These are phyloP conservation scores for Lytechinus variegatus DNA, from an alignment of 35 echinoderm and acorn worm genomes.

Conservation along the genomic window DNA sequence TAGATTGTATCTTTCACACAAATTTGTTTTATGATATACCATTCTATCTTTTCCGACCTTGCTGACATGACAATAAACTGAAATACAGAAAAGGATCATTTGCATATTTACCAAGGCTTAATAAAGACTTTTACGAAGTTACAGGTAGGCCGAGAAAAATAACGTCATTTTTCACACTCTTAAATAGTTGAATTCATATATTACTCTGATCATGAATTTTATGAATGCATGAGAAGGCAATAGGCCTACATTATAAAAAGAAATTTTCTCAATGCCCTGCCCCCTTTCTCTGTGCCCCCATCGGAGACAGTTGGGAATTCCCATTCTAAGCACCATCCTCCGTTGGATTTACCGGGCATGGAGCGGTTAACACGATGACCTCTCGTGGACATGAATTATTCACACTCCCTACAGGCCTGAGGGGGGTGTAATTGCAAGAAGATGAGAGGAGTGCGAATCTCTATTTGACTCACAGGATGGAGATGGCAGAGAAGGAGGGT, in stretches of 20 bases:
- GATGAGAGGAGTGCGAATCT: background rate
- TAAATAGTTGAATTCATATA: background rate
- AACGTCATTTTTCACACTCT: too few species aligned
- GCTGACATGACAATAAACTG: too few species aligned
- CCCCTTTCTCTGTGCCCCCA: background rate
- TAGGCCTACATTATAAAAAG: background rate
- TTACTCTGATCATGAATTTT: background rate
- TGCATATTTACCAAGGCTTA: too few species aligned
- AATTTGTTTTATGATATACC: too few species aligned
- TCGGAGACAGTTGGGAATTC: background rate
- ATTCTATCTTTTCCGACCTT: too few species aligned
- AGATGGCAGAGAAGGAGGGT: background rate
- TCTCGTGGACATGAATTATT: constrained; percentile 18
- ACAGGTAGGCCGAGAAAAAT: too few species aligned
- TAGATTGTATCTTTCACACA: too few species aligned
- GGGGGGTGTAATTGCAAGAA: background rate
- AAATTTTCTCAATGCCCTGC: background rate
- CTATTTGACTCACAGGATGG: background rate
- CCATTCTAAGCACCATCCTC: background rate
- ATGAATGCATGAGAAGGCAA: background rate
- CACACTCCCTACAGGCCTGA: background rate
- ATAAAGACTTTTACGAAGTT: too few species aligned
- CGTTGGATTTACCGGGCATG: background rate
- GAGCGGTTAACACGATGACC: background rate
- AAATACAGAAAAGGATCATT: too few species aligned